Conservation (phyloP, 2,113 vertebrate genomes). For the Glareola pratincola region DNA sequence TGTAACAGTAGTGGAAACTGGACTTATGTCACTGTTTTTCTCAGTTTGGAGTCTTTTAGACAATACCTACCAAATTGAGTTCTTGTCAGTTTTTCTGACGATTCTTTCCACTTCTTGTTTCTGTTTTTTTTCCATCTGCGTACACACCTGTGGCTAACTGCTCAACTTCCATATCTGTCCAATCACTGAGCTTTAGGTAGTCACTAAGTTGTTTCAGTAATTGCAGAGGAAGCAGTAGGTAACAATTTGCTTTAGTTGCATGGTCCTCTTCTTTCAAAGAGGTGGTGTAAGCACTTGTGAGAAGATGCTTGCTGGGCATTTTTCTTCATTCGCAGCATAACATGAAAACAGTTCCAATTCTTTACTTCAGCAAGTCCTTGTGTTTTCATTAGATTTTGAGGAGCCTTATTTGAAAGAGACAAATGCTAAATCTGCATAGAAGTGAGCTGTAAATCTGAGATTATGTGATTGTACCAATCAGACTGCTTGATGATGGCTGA, state of each 20-base stretch:
- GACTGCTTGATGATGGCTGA: background rate
- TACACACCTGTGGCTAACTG: background rate
- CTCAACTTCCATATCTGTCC: background rate
- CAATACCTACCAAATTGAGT: background rate
- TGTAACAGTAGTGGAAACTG: background rate
- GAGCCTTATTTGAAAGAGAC: background rate
- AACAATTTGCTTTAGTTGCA: background rate
- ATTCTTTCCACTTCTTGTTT: background rate
- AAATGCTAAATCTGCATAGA: background rate
- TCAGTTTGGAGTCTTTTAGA: background rate
- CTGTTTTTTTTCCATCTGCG: background rate
- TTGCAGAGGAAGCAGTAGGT: background rate
- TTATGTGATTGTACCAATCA: background rate
- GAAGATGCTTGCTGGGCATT: background rate
- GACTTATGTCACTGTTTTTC: accelerated
- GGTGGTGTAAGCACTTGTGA: background rate
- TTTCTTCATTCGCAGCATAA: background rate
- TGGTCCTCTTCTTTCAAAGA: background rate
- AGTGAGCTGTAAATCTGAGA: background rate
- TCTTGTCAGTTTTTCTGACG: background rate
- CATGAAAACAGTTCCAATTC: background rate
- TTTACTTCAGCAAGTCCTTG: background rate
- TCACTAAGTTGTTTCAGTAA: background rate
- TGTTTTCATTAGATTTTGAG: background rate
- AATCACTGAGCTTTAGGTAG: background rate